Base-by-base conservation (phyloP, 2,888 invertebrate genomes). In the Phorcus lineatus region DNA sequence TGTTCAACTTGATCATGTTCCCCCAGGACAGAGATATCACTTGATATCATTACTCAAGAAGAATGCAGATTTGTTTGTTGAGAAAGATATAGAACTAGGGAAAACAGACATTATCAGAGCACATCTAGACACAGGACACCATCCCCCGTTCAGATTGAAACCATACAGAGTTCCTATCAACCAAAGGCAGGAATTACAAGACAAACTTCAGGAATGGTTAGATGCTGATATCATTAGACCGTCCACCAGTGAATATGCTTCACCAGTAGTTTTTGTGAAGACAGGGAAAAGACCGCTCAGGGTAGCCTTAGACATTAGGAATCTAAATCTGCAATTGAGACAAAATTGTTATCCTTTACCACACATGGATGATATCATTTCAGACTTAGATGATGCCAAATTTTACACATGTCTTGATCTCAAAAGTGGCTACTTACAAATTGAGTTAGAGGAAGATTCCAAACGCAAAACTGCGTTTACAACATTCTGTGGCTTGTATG, bases 401-500 rank as follows among this genome's bases (percentile, higher is more conserved):
- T 28, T 17, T 24, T 76, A 76, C 7, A 54, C 24, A 17, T 36
- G n/a, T 16, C 28, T 80, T 2, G 80, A 80, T 67, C 28, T 47
- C 22, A 76, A 77, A 36, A 54, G 16, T 28, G 77, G 77, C 0
- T 80, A 31, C 17, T 47, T 19, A 16, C 80, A 77, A 67, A 67
- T 80, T 24, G 31, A 54, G n/a, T n/a, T 80, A n/a, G 31, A 47
- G 40, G 75, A 80, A 67, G 19, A 36, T 6, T 54, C 31, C n/a
- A 74, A 31, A 24, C 47, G n/a, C 3, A 66, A 66, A 28, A 80
- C 80, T 11, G 75, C 80, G 0, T 80, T 80, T 66, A 62, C 67
- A 2, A 62, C 36, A 66, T 22, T 24, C 16, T 52, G 28, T 19
- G 75, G 62, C 0, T 36, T 66, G 7, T 80, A 62, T 52, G 66